Base-by-base conservation (phyloP, 1,140 invertebrate species). In the Holotrichia oblita region DNA sequence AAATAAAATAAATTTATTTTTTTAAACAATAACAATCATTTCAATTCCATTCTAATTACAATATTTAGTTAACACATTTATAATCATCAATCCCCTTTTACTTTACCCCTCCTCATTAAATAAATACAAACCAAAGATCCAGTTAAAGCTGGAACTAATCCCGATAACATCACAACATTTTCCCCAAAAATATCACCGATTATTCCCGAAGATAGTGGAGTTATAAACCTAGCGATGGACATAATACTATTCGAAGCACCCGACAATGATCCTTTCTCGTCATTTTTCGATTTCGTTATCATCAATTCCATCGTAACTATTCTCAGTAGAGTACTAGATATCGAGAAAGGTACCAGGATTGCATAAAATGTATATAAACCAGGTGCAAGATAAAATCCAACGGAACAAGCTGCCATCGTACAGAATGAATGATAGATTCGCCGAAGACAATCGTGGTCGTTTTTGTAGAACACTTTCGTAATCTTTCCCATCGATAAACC, bases 201-300 rank as follows among this genome's bases (percentile, higher is more conserved):
- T 40, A 88, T 78, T n/a, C 89, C 90, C 22, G 89, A 85, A 3
- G 88, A 82, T 78, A 90, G 85, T 0, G 90, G 90, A 40, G 89
- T 87, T 9, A 90, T 75, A 73, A 90, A 88, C 48, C 89, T 88
- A 0, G 89, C 85, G 12, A 90, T 82, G 6, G 89, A 90, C 77
- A 89, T 85, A 4, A 90, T 85, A 87, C 89, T 90, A 81, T 90
- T 89, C 6, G 89, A 88, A 59, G 89, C 88, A 17, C 90, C 90
- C 22, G 89, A 88, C 41, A 90, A 83, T 34, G 89, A 89, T 4
- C 89, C 90, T 81, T 87, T 86, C 79, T 91, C 88, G 69, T 88
- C 86, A 4, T 85, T 82, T 74, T 86, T 81, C 80, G 87, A 87
- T 79, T 87, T 87, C 79, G 87, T 86, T 64, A 91, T 84, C 61